phyloP scores from a whole-genome alignment of 2,888 invertebrate genomes.

The Diarsia brunnea region DNA sequence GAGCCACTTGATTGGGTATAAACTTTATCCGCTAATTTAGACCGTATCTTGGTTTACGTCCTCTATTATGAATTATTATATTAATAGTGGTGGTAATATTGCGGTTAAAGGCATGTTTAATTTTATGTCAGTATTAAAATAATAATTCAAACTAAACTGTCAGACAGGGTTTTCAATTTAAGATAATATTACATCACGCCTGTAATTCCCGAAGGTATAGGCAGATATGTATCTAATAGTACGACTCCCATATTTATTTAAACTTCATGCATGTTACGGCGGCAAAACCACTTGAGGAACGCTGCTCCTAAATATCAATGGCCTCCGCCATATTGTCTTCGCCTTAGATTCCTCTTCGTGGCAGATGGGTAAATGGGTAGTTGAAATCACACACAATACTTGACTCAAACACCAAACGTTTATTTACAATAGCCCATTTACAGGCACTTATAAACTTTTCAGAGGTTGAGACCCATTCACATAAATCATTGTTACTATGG shows the following conservation, averaged over 20 bases:
- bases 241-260: not conserved
- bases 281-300: too few relatives aligned
- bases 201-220: not conserved
- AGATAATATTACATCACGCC: not conserved
- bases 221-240: not conserved
- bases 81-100: conserved; percentile 48
- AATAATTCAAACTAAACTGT: conserved; percentile 23
- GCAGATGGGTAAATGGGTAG: too few relatives aligned
- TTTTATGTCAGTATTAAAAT: conserved; percentile 38
- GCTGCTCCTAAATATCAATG: too few relatives aligned
- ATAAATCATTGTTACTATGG: too few relatives aligned
- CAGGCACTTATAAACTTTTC: too few relatives aligned
- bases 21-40: conserved; percentile 75
- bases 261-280: too few relatives aligned
- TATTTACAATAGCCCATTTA: too few relatives aligned
- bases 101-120: conserved; percentile 32
- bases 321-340: too few relatives aligned
- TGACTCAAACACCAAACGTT: too few relatives aligned
- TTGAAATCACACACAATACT: too few relatives aligned
- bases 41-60: conserved; percentile 70
- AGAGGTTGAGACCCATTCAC: too few relatives aligned
- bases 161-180: not conserved
- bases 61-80: conserved; percentile 70
- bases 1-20: conserved; percentile 75
- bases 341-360: too few relatives aligned